Evolutionary conservation across 64 coral and sea anemone species (phyloP).

Genomic region (Porites australiensis): DNA sequence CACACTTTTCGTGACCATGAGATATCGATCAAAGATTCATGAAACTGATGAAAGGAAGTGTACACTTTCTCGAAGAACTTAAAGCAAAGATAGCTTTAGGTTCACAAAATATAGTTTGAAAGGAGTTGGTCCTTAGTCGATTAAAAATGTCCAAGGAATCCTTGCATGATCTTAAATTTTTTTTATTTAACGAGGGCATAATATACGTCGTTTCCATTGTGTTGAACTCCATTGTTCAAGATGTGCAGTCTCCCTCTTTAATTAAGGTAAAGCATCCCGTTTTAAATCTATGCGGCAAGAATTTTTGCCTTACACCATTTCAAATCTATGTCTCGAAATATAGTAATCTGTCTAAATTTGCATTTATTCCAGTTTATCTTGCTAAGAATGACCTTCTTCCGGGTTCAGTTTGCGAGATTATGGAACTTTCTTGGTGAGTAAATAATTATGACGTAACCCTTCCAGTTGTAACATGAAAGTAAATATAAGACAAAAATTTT

Average conservation of each 20-base stretch:
- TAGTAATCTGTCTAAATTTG: no score
- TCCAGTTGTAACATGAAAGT: not conserved
- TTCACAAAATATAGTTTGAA: no score
- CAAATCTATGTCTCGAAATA: no score
- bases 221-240: not conserved
- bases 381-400: slow-evolving; percentile 1
- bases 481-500: no score
- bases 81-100: not conserved
- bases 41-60: no score
- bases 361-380: not conserved
- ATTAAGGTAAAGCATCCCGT: not conserved
- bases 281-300: not conserved
- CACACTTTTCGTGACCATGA: no score
- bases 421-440: not conserved
- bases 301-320: no score
- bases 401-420: not conserved
- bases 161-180: no score
- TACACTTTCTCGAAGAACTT: no score
- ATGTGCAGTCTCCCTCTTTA: not conserved
- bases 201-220: not conserved
- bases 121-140: no score
- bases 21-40: no score
- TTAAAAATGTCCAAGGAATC: no score
- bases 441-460: not conserved
- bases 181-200: not conserved